Evolutionary conservation across 2,113 vertebrate genomes (phyloP), one percentile per base, ranked within the genome.

Genomic region (Pica pica): DNA sequence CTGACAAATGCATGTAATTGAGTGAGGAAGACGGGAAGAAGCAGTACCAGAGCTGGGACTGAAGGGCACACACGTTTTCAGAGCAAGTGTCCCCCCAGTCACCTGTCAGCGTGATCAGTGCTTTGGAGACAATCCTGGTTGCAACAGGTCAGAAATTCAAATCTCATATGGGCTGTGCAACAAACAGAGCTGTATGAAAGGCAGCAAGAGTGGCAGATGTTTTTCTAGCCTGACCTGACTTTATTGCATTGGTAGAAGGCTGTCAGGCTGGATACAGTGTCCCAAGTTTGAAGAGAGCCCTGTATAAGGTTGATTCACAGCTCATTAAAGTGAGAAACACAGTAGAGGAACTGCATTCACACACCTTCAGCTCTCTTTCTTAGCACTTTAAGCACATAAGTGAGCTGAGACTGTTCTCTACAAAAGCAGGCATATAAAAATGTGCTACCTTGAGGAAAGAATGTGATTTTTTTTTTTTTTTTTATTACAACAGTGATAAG

Each of bases 101-200:
- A 57, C 14, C n/a, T 2, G 1, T 5, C 47, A 50, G n/a, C 13
- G 46, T 0, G 0, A 6, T 18, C 11, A 21, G 23, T 3, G 41
- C 67, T 56, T 37, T 14, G 63, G 50, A 73, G 37, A 35, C 24
- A 24, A 9, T 26, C n/a, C 12, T 19, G 21, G 11, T 9, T 27
- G 9, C 20, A 50, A 30, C 10, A 52, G 42, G 9, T 27, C 56
- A 61, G 50, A 61, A 84, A 81, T 11, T 24, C 1, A 20, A 64
- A 42, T 27, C 33, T 37, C 2, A 3, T 26, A 47, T 0, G 2
- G 42, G 20, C 21, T 39, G 37, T 41, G 78, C 42, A 59, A 17
- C 44, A 59, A 64, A 46, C 2, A 3, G 21, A 77, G 24, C 19
- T 73, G 46, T 35, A 37, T 3, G 3, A 74, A 61, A 65, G 31